These are phyloP conservation scores for Lophochroa leadbeateri DNA, from an alignment of 2,113 vertebrate species.

Conservation along the genomic window DNA sequence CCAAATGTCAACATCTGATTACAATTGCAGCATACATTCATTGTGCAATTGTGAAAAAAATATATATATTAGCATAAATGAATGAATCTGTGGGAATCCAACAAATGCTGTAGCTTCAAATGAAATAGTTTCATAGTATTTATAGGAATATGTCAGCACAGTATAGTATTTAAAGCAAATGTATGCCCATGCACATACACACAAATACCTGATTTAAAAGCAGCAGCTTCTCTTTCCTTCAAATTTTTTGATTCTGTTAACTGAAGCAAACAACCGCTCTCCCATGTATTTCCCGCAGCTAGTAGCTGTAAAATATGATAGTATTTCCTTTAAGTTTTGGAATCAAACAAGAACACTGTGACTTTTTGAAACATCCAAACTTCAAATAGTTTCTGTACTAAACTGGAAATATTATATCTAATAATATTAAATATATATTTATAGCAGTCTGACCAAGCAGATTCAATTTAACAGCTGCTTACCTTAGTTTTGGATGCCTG, in stretches of 20 bases:
- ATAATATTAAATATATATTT: background rate
- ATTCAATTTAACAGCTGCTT: constrained; percentile 61
- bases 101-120: background rate
- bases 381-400: background rate
- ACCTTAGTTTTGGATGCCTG: constrained; percentile 79
- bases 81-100: background rate
- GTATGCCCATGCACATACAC: background rate
- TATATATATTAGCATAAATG: background rate
- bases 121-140: background rate
- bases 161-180: background rate
- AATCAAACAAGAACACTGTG: constrained; percentile 5
- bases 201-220: constrained; percentile 58
- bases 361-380: background rate
- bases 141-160: background rate
- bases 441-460: background rate
- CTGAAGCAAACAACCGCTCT: constrained; percentile 24
- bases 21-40: background rate
- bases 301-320: constrained; percentile 72
- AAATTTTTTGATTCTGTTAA: constrained; percentile 21
- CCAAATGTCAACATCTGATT: background rate
- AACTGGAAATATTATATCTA: background rate
- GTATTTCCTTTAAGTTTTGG: background rate
- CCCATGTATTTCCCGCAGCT: constrained; percentile 54
- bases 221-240: constrained; percentile 62
- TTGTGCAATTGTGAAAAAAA: background rate